Evolutionary conservation across 2,797 vertebrate genomes (phyloP), one percentile per base, ranked within the genome.

Genomic region (Danio choprae): DNA sequence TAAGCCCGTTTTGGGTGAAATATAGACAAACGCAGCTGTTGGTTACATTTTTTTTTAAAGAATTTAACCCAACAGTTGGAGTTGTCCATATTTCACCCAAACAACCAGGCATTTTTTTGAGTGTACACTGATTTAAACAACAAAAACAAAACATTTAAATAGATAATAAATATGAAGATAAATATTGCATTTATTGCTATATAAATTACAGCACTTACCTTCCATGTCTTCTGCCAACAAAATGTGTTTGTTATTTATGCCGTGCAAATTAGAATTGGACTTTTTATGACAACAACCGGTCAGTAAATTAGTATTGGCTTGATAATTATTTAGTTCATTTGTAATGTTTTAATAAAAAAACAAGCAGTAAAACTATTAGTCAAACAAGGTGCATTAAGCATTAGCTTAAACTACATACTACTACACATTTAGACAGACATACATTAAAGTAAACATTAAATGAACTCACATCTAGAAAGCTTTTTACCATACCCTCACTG

Each of bases 221-320:
- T 50, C 5, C 13, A 69, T 5, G 0, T 69, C n/a, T 46, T 48
- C 36, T n/a, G 29, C 6, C 51, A 79, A 62, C 13, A 41, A 1
- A 62, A 13, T 70, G 22, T 0, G n/a, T 29, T 46, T 16, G n/a
- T 67, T 56, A 29, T 43, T 43, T 40, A 41, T 41, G 10, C 2
- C 75, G 50, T 77, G 75, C 64, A 58, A 46, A 18, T 77, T 10
- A 56, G 41, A 46, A 56, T 41, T 44, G 43, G 29, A 16, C 48
- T 43, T 64, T 55, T 18, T 43, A 6, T 41, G 29, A 53, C 10
- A 41, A 41, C 13, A 4, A 74, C 20, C 62, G 43, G 9, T 60
- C 29, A 60, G 15, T 60, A 13, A 3, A 48, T 18, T 74, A 48
- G 4, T 48, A 60, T 36, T 48, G 43, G 71, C 0, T 20, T 6